These are phyloP conservation scores for Drosophila lini DNA, from an alignment of 1,140 invertebrate genomes.

Conservation along the genomic window DNA sequence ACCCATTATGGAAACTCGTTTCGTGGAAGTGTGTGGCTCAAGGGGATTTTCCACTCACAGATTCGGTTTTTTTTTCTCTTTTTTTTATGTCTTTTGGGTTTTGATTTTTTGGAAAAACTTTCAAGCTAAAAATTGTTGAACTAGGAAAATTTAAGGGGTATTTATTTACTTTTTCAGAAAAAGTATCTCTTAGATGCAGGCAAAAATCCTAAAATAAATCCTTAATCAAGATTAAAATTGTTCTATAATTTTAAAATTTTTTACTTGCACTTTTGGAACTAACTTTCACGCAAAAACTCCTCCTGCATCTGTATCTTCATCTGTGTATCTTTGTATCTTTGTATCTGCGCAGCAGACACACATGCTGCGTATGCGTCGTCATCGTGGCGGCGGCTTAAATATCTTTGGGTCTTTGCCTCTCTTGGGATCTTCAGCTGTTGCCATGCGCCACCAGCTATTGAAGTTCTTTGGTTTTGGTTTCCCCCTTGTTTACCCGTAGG, in stretches of 20 bases:
- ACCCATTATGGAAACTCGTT: slow-evolving; percentile 65
- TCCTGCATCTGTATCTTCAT: background rate
- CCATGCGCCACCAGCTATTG: slow-evolving; percentile 21
- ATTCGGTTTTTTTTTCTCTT: background rate
- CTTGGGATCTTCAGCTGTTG: slow-evolving; percentile 17
- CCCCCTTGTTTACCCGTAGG: slow-evolving; percentile 1
- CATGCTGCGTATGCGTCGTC: slow-evolving; percentile 26
- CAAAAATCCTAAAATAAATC: background rate
- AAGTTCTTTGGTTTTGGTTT: background rate
- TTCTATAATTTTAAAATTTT: too few species aligned
- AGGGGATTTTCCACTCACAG: slow-evolving; percentile 29
- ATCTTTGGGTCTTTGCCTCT: slow-evolving; percentile 8
- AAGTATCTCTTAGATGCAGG: too few species aligned
- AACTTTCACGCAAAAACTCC: slow-evolving; percentile 26
- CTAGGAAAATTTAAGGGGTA: too few species aligned
- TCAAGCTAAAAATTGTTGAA: background rate
- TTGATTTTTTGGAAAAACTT: slow-evolving; percentile 15
- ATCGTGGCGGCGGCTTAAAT: slow-evolving; percentile 14
- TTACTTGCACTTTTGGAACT: background rate
- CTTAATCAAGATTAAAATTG: too few species aligned
- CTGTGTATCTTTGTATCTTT: background rate
- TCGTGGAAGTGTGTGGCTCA: slow-evolving; percentile 15
- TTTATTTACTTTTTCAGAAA: too few species aligned
- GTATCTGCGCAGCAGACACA: slow-evolving; percentile 23
- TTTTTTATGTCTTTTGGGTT: slow-evolving; percentile 1